These are phyloP conservation scores for Lagodon rhomboides DNA, from an alignment of 2,797 vertebrate genomes.

Conservation along the genomic window DNA sequence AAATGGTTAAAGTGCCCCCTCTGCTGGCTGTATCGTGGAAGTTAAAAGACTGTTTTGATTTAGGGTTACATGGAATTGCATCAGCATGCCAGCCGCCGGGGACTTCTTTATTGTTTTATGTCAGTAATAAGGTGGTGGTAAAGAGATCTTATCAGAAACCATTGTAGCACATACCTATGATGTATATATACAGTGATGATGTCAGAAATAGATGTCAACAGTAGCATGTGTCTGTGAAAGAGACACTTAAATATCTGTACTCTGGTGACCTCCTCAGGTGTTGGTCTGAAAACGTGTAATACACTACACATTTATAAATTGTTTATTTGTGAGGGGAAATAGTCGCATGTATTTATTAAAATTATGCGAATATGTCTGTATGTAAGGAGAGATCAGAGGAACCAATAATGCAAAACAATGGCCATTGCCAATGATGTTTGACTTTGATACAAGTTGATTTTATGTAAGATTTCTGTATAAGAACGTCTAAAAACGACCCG, in stretches of 20 bases:
- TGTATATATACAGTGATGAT: no score
- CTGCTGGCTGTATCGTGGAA: constrained; percentile 66
- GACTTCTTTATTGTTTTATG: neutral
- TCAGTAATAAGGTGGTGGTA: neutral
- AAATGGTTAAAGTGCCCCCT: constrained; percentile 48
- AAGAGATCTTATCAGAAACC: neutral
- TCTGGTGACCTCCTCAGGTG: neutral
- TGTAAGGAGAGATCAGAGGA: neutral
- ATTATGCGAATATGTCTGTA: neutral
- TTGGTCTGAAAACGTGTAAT: neutral
- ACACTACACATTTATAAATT: neutral
- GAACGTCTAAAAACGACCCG: no score
- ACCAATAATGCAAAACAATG: neutral
- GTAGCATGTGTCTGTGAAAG: neutral
- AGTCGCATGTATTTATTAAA: neutral
- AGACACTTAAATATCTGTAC: neutral
- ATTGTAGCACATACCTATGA: no score
- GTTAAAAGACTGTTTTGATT: neutral
- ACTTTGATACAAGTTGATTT: neutral
- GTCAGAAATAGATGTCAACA: neutral
- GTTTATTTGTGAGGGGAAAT: no score
- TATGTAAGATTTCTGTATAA: no score
- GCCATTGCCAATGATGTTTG: neutral
- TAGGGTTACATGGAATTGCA: constrained; percentile 30
- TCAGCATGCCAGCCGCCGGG: constrained; percentile 13